Conservation (phyloP, 2,113 vertebrate species). For the Istiophorus platypterus region DNA sequence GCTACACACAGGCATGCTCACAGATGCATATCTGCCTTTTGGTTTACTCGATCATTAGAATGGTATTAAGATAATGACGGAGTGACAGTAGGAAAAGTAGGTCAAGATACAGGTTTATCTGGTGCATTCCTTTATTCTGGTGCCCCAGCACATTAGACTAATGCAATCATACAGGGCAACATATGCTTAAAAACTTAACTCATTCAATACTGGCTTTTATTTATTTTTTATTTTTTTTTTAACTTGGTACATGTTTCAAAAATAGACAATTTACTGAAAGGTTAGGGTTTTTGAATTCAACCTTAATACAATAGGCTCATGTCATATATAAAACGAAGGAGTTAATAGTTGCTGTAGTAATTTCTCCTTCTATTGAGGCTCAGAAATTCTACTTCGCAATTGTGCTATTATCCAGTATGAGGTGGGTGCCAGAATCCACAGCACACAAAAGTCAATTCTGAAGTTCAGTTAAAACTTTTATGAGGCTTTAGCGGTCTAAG, state of each 20-base stretch:
- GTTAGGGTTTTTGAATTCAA: background rate
- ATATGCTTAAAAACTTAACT: background rate
- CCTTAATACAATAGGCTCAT: background rate
- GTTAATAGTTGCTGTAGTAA: background rate
- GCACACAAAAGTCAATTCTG: background rate
- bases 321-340: background rate
- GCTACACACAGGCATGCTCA: background rate
- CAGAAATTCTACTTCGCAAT: background rate
- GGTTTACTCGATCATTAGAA: background rate
- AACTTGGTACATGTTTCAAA: background rate
- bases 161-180: background rate
- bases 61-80: background rate
- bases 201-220: background rate
- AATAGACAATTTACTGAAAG: background rate
- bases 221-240: background rate
- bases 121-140: background rate
- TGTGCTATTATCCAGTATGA: background rate
- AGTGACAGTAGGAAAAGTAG: background rate
- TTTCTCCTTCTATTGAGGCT: background rate
- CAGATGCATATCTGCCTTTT: background rate
- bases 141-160: background rate
- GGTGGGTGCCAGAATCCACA: background rate
- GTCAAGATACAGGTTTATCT: constrained; percentile 26
- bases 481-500: background rate
- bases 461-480: background rate